Percentiles rank a stretch among this genome's conserved stretches.
These are phyloP conservation scores for Sesamia nonagrioides DNA, from an alignment of 1,140 invertebrate genomes.

Conservation along the genomic window DNA sequence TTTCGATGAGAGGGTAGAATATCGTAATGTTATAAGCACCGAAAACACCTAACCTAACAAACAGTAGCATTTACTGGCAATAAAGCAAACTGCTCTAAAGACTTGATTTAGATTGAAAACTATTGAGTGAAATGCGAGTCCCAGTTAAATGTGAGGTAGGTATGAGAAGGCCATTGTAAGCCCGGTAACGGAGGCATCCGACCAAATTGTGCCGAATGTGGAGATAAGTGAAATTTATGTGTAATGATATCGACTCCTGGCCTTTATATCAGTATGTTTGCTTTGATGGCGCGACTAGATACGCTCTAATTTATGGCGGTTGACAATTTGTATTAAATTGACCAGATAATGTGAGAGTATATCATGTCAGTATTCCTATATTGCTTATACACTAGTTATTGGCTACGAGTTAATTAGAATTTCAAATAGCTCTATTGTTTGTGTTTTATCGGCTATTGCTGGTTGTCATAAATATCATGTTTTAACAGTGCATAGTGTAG, in stretches of 20 bases:
- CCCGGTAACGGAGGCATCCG: slow-evolving; percentile 48
- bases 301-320: slow-evolving; percentile 67
- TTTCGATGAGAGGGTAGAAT: neutral
- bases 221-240: slow-evolving; percentile 73
- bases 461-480: slow-evolving; percentile 34
- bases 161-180: slow-evolving; percentile 41
- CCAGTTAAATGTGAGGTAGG: slow-evolving; percentile 40
- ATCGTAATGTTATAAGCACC: neutral
- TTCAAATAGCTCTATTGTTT: slow-evolving; percentile 44
- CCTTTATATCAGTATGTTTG: slow-evolving; percentile 70
- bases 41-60: neutral
- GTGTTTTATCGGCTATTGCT: slow-evolving; percentile 40
- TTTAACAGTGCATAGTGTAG: slow-evolving; percentile 37
- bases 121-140: slow-evolving; percentile 50
- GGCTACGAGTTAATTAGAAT: slow-evolving; percentile 46
- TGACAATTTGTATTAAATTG: slow-evolving; percentile 66
- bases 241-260: slow-evolving; percentile 70
- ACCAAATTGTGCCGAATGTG: slow-evolving; percentile 69
- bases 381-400: slow-evolving; percentile 34
- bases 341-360: slow-evolving; percentile 56
- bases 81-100: slow-evolving; percentile 41
- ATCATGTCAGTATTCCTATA: slow-evolving; percentile 51
- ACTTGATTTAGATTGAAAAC: slow-evolving; percentile 45
- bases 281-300: slow-evolving; percentile 65
- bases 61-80: slow-evolving; percentile 23